Base-by-base conservation (phyloP, 2,888 invertebrate genomes). In the Ophion ellenae region DNA sequence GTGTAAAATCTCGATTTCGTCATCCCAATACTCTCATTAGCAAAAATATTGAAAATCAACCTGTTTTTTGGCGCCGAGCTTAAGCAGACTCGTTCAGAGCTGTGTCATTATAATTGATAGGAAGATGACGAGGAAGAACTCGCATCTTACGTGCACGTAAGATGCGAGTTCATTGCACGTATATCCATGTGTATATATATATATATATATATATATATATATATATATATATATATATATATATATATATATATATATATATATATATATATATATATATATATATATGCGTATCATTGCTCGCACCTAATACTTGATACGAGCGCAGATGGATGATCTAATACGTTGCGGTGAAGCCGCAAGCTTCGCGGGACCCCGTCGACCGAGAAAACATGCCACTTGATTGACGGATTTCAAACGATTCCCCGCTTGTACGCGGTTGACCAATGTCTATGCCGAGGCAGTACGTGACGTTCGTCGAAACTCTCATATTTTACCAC, bases 361-460 rank as follows among this genome's bases (percentile, higher is more conserved):
- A 87, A 78, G 74, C 73, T 64, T 61, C 66, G 36, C 59, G 40
- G 59, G 36, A 87, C 87, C 86, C 57, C 88, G 85, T 80, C 71
- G 20, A 66, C 32, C 70, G 53, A 75, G 70, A 89, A 87, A 85
- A 89, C 86, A 83, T 75, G 76, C 81, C 75, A 61, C 32, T 83
- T 87, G 88, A 91, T 89, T 90, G 89, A 90, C 89, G 86, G 88
- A 90, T 89, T 89, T 88, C 87, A 61, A 86, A 88, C 84, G 83
- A 84, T 78, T 86, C 64, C 57, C 53, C 73, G 24, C 78, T 66
- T 20, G 67, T 59, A 78, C 64, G 78, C 78, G 85, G 66, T 71
- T 66, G 76, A 71, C 78, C 71, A 36, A 70, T 61, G 70, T 78
- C 53, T 53, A 40, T 36, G 45, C 28, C 69, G 73, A 87, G 85